Conservation (phyloP, 2,797 vertebrate genomes). For the Prunella strophiata region DNA sequence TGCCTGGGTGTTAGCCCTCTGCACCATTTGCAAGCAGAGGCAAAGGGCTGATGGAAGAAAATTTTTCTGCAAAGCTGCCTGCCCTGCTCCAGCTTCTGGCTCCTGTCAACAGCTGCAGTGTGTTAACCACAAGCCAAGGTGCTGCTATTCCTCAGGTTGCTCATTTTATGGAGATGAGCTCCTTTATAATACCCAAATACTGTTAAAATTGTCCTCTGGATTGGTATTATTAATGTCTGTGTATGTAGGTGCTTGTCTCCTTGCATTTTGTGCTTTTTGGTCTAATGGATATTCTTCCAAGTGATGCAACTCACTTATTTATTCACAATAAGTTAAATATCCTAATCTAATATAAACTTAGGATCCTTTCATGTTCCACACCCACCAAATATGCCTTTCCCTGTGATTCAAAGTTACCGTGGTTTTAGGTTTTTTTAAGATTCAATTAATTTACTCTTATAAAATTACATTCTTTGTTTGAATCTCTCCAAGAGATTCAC, state of each 20-base stretch:
- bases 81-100: neutral
- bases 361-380: neutral
- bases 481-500: neutral
- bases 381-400: neutral
- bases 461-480: neutral
- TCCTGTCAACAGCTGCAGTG: neutral
- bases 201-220: neutral
- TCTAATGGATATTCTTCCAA: neutral
- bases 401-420: neutral
- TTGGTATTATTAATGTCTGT: neutral
- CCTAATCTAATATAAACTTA: neutral
- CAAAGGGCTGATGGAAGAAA: neutral
- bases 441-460: neutral
- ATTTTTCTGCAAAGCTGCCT: neutral
- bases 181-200: neutral
- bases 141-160: neutral
- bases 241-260: neutral
- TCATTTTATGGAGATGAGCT: neutral
- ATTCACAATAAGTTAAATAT: neutral
- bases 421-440: neutral
- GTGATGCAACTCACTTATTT: neutral
- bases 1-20: neutral
- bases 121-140: neutral
- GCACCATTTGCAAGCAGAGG: neutral
- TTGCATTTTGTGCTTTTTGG: neutral